Conservation (phyloP, 1,140 invertebrate species). For the Thaumatotibia leucotreta region DNA sequence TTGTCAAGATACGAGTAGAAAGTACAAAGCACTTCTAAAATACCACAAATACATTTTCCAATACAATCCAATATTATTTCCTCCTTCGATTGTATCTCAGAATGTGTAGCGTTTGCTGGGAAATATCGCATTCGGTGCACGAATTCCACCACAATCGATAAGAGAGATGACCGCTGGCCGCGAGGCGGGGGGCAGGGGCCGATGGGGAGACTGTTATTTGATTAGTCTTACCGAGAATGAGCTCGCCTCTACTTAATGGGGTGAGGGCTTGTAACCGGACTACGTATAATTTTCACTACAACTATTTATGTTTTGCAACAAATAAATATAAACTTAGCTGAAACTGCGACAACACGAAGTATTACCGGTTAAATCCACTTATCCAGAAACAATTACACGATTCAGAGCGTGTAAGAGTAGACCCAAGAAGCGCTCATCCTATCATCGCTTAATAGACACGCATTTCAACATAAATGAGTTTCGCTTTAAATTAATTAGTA, state of each 20-base stretch:
- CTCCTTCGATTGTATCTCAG: constrained; percentile 35
- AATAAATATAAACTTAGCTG: background rate
- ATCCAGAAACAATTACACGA: constrained; percentile 24
- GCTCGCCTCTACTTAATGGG: constrained; percentile 72
- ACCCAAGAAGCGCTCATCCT: constrained; percentile 49
- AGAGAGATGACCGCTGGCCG: constrained; percentile 75
- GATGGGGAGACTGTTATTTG: constrained; percentile 74
- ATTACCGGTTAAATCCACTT: constrained; percentile 31
- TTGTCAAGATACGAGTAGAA: background rate
- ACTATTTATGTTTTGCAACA: constrained; percentile 17
- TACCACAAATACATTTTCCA: constrained; percentile 22
- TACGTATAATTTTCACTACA: constrained; percentile 65
- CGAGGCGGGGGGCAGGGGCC: constrained; percentile 51
- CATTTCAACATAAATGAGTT: constrained; percentile 75
- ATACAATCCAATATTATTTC: constrained; percentile 30
- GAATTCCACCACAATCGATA: constrained; percentile 77
- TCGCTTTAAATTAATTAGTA: constrained; percentile 76
- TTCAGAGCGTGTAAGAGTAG: constrained; percentile 17
- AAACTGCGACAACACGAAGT: constrained; percentile 26
- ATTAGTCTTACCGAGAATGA: constrained; percentile 76
- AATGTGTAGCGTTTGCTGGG: constrained; percentile 54
- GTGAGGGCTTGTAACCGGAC: constrained; percentile 72
- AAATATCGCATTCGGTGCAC: constrained; percentile 75
- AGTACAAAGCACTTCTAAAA: constrained; percentile 7
- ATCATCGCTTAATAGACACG: constrained; percentile 71